Percentiles rank a stretch among this genome's conserved stretches.
Conservation (phyloP, 2,797 vertebrate species). For the Euthynnus affinis region DNA sequence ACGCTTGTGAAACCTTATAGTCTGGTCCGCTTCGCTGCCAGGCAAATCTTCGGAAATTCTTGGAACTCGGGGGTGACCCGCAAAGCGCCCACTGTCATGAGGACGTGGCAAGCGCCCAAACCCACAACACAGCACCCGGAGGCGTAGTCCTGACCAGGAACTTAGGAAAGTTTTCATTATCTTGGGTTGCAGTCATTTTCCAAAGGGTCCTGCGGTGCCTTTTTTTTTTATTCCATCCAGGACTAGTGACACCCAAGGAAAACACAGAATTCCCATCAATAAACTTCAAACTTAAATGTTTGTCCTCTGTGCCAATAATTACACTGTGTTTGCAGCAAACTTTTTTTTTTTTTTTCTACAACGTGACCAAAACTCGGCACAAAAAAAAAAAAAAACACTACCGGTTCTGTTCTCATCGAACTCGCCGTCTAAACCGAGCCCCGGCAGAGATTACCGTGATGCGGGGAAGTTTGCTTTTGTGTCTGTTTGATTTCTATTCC, state of each 20-base stretch:
- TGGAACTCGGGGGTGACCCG: constrained; percentile 46
- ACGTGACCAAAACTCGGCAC: not conserved
- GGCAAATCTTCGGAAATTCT: constrained; percentile 33
- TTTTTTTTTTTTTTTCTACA: constrained; percentile 27
- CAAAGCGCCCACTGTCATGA: constrained; percentile 56
- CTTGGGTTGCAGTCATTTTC: constrained; percentile 52
- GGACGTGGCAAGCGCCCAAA: constrained; percentile 41
- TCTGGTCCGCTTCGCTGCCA: constrained; percentile 26
- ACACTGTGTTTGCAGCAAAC: constrained; percentile 20
- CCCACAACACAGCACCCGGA: constrained; percentile 59
- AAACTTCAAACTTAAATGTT: constrained; percentile 24
- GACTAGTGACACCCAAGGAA: constrained; percentile 50
- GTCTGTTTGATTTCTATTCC: constrained; percentile 73
- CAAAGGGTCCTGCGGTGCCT: constrained; percentile 42
- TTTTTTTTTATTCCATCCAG: constrained; percentile 31
- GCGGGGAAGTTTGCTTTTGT: constrained; percentile 71
- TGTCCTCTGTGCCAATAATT: constrained; percentile 15
- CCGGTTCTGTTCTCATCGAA: constrained; percentile 34
- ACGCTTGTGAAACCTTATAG: not conserved
- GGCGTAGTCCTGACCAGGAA: constrained; percentile 46
- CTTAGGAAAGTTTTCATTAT: constrained; percentile 66
- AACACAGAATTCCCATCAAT: constrained; percentile 55
- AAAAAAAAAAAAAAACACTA: constrained; percentile 4
- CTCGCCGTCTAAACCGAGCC: constrained; percentile 35
- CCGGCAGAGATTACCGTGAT: constrained; percentile 50